These are phyloP conservation scores for Hipposideros larvatus DNA, from an alignment of 2,797 vertebrate species.

Conservation along the genomic window DNA sequence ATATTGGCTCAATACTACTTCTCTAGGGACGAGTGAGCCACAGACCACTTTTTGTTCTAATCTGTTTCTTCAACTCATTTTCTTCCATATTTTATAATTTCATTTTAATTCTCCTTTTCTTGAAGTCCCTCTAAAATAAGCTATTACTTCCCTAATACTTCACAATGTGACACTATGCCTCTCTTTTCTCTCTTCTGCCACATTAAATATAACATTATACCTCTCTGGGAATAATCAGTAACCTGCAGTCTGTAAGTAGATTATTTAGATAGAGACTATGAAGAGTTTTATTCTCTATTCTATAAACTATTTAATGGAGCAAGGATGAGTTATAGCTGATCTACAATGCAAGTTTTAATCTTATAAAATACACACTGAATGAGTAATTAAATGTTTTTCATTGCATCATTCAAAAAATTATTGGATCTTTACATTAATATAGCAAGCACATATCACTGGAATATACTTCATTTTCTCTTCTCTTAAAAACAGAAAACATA, in stretches of 20 bases:
- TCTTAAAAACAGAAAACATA: constrained; percentile 35
- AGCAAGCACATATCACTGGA: neutral
- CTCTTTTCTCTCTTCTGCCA: constrained; percentile 13
- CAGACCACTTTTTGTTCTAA: neutral
- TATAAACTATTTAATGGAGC: neutral
- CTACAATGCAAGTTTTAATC: constrained; percentile 19
- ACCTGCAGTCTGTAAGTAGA: neutral
- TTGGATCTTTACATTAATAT: neutral
- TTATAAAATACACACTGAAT: neutral
- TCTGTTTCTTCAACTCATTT: neutral
- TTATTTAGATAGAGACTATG: neutral
- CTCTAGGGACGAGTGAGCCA: neutral
- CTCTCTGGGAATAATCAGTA: neutral
- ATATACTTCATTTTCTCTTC: constrained; percentile 10
- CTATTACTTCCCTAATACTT: neutral
- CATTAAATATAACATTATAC: neutral
- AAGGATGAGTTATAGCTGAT: neutral
- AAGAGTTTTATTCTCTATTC: neutral
- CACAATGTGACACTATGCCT: neutral
- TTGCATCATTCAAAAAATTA: neutral
- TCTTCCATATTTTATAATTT: neutral
- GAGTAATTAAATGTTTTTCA: neutral
- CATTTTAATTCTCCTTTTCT: neutral
- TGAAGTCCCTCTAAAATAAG: neutral
- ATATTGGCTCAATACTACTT: neutral